These are phyloP conservation scores for Silurus glanis DNA, from an alignment of 2,113 vertebrate species.

Conservation along the genomic window DNA sequence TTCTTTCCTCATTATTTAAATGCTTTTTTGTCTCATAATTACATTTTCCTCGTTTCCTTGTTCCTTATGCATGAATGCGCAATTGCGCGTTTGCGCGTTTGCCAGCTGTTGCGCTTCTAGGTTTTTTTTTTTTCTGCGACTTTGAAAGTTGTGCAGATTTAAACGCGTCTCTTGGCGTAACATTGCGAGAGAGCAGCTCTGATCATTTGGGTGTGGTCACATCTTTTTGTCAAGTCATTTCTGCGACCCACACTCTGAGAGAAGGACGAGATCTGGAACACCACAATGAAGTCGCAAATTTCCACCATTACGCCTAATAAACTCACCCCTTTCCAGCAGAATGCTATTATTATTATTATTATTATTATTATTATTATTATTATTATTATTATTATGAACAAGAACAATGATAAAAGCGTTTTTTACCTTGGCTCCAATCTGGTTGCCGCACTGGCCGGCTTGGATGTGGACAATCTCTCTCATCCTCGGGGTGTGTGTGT, in stretches of 20 bases:
- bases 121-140: not conserved
- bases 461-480: constrained; percentile 64
- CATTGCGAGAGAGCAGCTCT: not conserved
- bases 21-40: not conserved
- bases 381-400: not conserved
- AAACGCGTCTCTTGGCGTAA: not conserved
- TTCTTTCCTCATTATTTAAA: not conserved
- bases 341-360: not conserved
- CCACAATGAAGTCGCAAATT: not conserved
- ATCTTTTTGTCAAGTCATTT: not conserved
- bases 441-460: constrained; percentile 66
- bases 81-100: not conserved
- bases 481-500: constrained; percentile 46
- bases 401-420: not conserved
- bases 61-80: not conserved
- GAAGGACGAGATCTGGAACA: not conserved
- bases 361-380: constrained; percentile 18
- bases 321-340: not conserved
- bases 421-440: constrained; percentile 65
- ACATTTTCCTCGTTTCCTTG: not conserved
- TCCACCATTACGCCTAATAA: not conserved
- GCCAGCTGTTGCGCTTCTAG: constrained; percentile 29
- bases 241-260: not conserved
- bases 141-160: not conserved
- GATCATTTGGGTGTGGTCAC: constrained; percentile 22